phyloP scores from a whole-genome alignment of 2,113 vertebrate species.

The Poecile atricapillus region DNA sequence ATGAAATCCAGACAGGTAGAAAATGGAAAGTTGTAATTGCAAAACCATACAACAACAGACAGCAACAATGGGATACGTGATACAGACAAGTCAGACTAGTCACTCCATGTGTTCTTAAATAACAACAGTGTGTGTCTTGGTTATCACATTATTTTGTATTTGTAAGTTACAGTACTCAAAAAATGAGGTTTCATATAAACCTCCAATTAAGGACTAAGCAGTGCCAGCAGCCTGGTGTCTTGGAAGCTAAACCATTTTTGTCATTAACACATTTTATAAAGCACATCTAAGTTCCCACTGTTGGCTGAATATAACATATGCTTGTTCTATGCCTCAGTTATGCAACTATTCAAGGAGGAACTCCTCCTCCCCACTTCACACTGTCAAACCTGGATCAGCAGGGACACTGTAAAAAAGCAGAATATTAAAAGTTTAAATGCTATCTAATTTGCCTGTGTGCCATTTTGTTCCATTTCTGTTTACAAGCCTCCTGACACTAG shows the following conservation, averaged over 20 bases:
- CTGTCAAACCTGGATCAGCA: conserved; percentile 32
- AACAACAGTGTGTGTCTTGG: neutral
- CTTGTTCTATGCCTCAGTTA: conserved; percentile 11
- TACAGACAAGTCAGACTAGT: neutral
- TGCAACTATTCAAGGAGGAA: conserved; percentile 17
- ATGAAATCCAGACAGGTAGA: neutral
- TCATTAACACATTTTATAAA: conserved; percentile 46
- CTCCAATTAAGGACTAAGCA: conserved; percentile 25
- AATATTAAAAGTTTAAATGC: neutral
- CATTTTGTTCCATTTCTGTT: neutral
- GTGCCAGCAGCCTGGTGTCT: conserved; percentile 45
- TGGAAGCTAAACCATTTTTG: conserved; percentile 42
- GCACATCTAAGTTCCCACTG: conserved; percentile 14
- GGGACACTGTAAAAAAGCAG: conserved; percentile 11
- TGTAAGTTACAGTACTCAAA: neutral
- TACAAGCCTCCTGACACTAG: neutral
- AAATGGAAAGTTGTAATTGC: neutral
- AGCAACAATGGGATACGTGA: neutral
- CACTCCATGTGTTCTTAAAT: neutral
- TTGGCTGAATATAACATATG: conserved; percentile 49
- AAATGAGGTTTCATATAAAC: conserved; percentile 37
- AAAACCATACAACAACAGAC: neutral
- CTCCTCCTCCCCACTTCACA: conserved; percentile 30
- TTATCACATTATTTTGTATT: conserved; percentile 37
- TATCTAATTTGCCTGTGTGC: neutral